Base-by-base conservation (phyloP, 2,888 invertebrate genomes). In the Geophilus truncorum region DNA sequence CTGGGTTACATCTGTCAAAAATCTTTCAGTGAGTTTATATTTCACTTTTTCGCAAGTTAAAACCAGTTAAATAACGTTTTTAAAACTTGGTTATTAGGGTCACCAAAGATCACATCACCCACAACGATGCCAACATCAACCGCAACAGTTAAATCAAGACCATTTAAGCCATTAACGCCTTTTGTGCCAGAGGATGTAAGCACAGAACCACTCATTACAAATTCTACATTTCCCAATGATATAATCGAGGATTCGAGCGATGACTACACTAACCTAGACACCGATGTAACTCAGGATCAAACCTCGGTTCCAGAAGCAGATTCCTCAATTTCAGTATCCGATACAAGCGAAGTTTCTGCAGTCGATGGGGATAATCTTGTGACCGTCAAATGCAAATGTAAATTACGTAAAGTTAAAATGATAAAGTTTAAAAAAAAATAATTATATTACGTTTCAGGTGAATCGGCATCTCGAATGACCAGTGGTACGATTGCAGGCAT, bases 401-500 rank as follows among this genome's bases (percentile, higher is more conserved):
- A 23, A n/a, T 6, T 0, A 6, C n/a, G 18, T 23, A 0, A 21
- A 23, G 4, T 23, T 62, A 21, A 18, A 23, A 23, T 51, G 1
- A 10, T 23, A n/a, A n/a, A 2, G 4, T 9, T 3, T n/a, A 62
- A 21, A 3, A 62, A 62, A 7, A 23, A 21, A 18, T 23, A n/a
- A 23, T 23, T 7, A 25, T 76, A 25, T 34, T 76, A 32, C 10
- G 9, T 28, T 40, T 15, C 7, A 78, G 78, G 78, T 36, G 78
- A 78, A 21, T 34, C 78, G 7, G 18, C 10, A 78, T 32, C 40
- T 36, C 34, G 78, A 34, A 78, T 78, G 78, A 34, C 78, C 9
- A 36, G 78, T 21, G 78, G 78, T 4, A 78, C 78, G 12, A 78
- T 78, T 32, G 78, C 78, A 18, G 78, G 78, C 23, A 78, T 78